Conservation (phyloP, 2,888 invertebrate genomes). For the Drosophila parthenogenetica region DNA sequence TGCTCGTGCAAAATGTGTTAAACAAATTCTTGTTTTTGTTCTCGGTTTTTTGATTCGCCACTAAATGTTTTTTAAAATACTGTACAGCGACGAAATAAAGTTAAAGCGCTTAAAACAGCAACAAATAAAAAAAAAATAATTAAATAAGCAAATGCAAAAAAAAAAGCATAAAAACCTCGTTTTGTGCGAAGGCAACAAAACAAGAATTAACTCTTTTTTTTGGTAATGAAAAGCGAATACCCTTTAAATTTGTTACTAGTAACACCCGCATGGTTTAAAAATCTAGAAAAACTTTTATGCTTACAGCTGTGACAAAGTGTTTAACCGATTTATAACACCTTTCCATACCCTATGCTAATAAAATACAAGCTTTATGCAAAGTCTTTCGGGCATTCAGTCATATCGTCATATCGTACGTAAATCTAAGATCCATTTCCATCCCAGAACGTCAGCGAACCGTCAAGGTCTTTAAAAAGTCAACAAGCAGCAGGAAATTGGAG, state of each 20-base stretch:
- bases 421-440: constrained; percentile 52
- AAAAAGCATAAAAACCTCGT: constrained; percentile 10
- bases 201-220: neutral
- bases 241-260: neutral
- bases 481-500: constrained; percentile 55
- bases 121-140: constrained; percentile 22
- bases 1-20: constrained; percentile 60
- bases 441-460: constrained; percentile 51
- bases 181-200: constrained; percentile 12
- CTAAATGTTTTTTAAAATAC: constrained; percentile 25
- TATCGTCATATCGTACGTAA: constrained; percentile 34
- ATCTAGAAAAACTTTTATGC: too few relatives aligned
- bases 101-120: constrained; percentile 30
- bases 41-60: constrained; percentile 30
- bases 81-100: constrained; percentile 28
- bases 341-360: neutral
- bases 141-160: constrained; percentile 32
- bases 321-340: too few relatives aligned
- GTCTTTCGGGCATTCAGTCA: constrained; percentile 29
- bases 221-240: constrained; percentile 1
- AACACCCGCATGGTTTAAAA: neutral
- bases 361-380: constrained; percentile 17
- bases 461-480: constrained; percentile 74
- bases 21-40: constrained; percentile 44
- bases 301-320: too few relatives aligned